Evolutionary conservation across 2,113 vertebrate genomes (phyloP).

Genomic region (Rhinolophus sinicus): DNA sequence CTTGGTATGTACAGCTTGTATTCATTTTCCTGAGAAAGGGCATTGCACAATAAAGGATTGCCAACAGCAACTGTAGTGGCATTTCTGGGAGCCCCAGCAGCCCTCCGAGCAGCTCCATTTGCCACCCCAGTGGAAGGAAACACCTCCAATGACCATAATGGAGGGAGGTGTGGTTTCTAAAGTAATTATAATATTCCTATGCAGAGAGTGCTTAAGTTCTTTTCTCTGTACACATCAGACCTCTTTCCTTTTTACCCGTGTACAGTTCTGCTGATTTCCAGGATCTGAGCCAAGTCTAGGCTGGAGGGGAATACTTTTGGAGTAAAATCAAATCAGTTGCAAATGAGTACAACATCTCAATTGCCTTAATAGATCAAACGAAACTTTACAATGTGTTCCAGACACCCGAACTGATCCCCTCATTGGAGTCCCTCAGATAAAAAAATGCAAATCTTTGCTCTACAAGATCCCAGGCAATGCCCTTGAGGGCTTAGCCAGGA

Average conservation of each 20-base stretch:
- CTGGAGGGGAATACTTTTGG: slow-evolving; percentile 31
- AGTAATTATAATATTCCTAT: slow-evolving; percentile 41
- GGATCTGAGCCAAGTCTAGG: slow-evolving; percentile 57
- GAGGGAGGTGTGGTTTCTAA: neutral
- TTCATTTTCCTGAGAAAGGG: slow-evolving; percentile 80
- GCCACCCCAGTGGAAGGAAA: slow-evolving; percentile 64
- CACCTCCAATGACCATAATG: neutral
- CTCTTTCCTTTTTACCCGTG: slow-evolving; percentile 40
- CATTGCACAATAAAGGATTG: slow-evolving; percentile 65
- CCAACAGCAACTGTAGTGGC: slow-evolving; percentile 72
- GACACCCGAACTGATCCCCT: neutral
- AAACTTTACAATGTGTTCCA: slow-evolving; percentile 13
- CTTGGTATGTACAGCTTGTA: slow-evolving; percentile 65
- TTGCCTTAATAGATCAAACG: slow-evolving; percentile 45
- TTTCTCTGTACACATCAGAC: neutral
- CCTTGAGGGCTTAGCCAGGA: neutral
- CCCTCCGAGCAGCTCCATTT: slow-evolving; percentile 13
- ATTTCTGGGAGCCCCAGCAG: slow-evolving; percentile 61
- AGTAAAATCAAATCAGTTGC: slow-evolving; percentile 47
- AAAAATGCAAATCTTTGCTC: slow-evolving; percentile 33
- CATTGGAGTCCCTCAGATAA: neutral
- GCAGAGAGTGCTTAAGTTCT: neutral
- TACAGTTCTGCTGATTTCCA: slow-evolving; percentile 32
- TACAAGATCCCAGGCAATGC: slow-evolving; percentile 27
- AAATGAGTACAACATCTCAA: slow-evolving; percentile 67